Evolutionary conservation across 1,140 invertebrate species (phyloP).

Genomic region (Heliconius nattereri): DNA sequence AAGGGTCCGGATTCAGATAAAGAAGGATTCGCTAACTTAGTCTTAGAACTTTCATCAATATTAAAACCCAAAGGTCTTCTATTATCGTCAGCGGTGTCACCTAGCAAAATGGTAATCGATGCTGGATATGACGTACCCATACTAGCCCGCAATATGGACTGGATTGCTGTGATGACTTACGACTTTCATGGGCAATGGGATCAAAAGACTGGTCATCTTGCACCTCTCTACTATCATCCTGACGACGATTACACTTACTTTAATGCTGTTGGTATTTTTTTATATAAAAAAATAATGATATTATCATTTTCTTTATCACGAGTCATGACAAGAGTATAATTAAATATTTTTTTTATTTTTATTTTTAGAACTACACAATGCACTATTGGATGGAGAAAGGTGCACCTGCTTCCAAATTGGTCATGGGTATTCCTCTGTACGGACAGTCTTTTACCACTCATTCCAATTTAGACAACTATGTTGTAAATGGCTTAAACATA

Average conservation of each 20-base stretch:
- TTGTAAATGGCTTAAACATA: slow-evolving; percentile 83
- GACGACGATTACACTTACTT: slow-evolving; percentile 88
- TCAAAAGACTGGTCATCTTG: slow-evolving; percentile 93
- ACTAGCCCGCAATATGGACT: slow-evolving; percentile 89
- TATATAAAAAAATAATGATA: neutral
- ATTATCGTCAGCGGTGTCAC: slow-evolving; percentile 92
- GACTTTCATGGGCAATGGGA: slow-evolving; percentile 96
- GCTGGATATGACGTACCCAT: slow-evolving; percentile 91
- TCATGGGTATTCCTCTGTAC: slow-evolving; percentile 95
- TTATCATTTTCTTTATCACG: neutral
- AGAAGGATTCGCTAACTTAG: slow-evolving; percentile 86
- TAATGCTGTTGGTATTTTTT: slow-evolving; percentile 82
- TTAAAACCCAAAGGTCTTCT: slow-evolving; percentile 88
- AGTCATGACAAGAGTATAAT: no score
- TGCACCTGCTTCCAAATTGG: slow-evolving; percentile 88
- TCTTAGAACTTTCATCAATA: slow-evolving; percentile 87
- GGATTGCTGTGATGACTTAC: slow-evolving; percentile 94
- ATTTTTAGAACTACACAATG: slow-evolving; percentile 69
- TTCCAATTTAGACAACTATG: slow-evolving; percentile 49
- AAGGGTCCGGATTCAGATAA: slow-evolving; percentile 92
- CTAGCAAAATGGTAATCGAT: slow-evolving; percentile 93
- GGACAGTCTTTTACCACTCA: slow-evolving; percentile 89
- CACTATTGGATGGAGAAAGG: slow-evolving; percentile 94
- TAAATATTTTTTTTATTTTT: neutral
- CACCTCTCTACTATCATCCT: slow-evolving; percentile 90